Evolutionary conservation across 2,113 vertebrate genomes (phyloP), one percentile per base, ranked within the genome.

Genomic region (Sinocyclocheilus maitianheensis): DNA sequence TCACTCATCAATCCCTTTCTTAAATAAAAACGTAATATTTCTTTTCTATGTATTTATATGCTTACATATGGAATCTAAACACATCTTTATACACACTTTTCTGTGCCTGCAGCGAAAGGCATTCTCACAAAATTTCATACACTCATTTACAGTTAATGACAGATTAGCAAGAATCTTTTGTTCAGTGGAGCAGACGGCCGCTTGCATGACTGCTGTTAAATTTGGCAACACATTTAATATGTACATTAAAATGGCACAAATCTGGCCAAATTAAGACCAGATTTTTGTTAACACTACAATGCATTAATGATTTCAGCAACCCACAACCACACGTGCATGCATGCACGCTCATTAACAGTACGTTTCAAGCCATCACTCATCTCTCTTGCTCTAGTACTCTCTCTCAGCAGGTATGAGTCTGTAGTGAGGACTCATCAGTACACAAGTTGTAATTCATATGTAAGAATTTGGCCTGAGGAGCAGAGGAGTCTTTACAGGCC

Each of bases 371-470:
- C 43, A 26, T n/a, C 85, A 13, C 24, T 65, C 13, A 12, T 48
- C 9, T 48, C 46, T 48, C 46, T 97, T 95, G 22, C 63, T 79
- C 67, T 34, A 34, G 62, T n/a, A 10, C 55, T 65, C 69, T 58
- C 46, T 95, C 94, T 91, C 92, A 91, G 95, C 94, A 93, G 94
- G 95, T 94, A 93, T 91, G 95, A 91, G 95, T 85, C 96, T 96
- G 96, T 92, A 94, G 95, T 94, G 96, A 96, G 94, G 95, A 96
- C 94, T 96, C 96, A 96, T 97, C 96, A 97, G 95, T 95, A 95
- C 95, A 91, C 96, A 96, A 96, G 92, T 96, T 97, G 96, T 97
- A 97, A 97, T 96, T 97, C 96, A 97, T 96, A 96, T 97, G 96
- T 55, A 95, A 96, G 95, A 96, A 96, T 96, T 95, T 95, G 96